Percentiles rank a stretch among this genome's conserved stretches.
Evolutionary conservation across 2,888 invertebrate species (phyloP).

Genomic region (Apodemia mormo): DNA sequence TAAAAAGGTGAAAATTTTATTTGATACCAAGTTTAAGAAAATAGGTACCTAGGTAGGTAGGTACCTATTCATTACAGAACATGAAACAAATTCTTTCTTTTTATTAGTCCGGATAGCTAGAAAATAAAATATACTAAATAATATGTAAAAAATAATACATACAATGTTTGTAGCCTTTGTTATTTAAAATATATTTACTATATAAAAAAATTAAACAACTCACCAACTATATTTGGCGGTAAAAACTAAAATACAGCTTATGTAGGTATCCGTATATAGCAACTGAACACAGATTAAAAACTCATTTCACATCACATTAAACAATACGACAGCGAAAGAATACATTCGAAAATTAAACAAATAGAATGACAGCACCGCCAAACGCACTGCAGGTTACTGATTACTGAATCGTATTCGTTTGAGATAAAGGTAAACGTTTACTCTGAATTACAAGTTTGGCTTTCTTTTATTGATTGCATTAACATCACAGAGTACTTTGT

Average conservation of each 20-base stretch:
- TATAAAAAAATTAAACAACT: background rate
- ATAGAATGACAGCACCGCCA: conserved; percentile 5
- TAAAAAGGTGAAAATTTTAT: no score
- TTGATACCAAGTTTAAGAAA: no score
- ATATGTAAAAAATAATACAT: no score
- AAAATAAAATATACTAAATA: no score
- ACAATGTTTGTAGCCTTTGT: no score
- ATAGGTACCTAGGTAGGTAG: no score
- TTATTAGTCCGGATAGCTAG: no score
- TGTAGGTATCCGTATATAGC: background rate
- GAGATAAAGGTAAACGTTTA: conserved; percentile 20
- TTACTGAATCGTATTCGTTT: conserved; percentile 11
- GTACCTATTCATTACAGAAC: no score
- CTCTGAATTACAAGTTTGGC: conserved; percentile 6
- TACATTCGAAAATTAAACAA: conserved; percentile 18
- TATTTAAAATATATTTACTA: no score
- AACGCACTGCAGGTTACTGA: conserved; percentile 13
- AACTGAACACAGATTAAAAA: conserved; percentile 12
- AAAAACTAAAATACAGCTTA: background rate
- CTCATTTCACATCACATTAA: conserved; percentile 12
- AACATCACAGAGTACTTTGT: no score
- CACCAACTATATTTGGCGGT: background rate
- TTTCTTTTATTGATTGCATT: conserved; percentile 19
- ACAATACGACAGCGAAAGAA: background rate
- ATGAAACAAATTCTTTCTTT: no score